These are phyloP conservation scores for Limnephilus marmoratus DNA, from an alignment of 2,888 invertebrate genomes.

Conservation along the genomic window DNA sequence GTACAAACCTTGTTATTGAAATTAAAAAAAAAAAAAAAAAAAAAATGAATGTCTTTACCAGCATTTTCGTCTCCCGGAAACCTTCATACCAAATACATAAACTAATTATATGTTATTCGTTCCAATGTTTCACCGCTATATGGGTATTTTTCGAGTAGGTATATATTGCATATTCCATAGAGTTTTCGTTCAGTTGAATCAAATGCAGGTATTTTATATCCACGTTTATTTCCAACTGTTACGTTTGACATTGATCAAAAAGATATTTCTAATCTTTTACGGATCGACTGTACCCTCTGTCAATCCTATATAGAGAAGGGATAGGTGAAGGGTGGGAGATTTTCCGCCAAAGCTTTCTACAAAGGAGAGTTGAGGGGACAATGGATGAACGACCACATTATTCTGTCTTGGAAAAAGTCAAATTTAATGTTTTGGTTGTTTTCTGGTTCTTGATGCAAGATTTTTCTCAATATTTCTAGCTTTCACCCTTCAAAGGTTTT, in stretches of 20 bases:
- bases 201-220: neutral
- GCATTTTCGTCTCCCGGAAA: no score
- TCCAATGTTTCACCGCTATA: no score
- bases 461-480: no score
- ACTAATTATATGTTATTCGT: no score
- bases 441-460: neutral
- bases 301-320: constrained; percentile 9
- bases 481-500: no score
- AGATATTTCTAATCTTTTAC: constrained; percentile 36
- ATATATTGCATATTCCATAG: neutral
- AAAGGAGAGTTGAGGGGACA: neutral
- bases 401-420: neutral
- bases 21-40: no score
- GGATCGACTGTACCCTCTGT: constrained; percentile 11
- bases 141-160: no score
- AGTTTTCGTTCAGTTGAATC: neutral
- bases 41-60: no score
- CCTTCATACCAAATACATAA: no score
- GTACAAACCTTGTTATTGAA: no score
- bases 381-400: neutral
- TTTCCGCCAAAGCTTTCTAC: neutral
- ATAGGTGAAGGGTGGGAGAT: neutral
- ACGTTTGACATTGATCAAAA: constrained; percentile 27
- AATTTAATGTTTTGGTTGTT: neutral
- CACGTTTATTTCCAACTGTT: neutral